These are phyloP conservation scores for Oscarella lobularis DNA, from an alignment of 37 sponge, comb jelly and placozoan species.

Conservation along the genomic window DNA sequence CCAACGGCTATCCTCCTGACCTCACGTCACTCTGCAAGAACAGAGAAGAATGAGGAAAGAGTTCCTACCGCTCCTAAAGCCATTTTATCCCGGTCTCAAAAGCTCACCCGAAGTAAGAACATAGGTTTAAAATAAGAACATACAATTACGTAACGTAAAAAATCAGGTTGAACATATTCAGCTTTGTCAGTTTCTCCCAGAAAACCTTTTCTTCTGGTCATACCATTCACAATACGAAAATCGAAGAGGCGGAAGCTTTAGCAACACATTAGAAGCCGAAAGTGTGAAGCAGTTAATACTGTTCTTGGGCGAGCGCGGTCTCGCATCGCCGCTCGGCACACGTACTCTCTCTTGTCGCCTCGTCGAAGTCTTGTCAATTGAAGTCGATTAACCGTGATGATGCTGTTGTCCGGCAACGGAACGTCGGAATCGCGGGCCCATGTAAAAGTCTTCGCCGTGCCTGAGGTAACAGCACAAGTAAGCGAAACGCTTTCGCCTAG, in stretches of 20 bases:
- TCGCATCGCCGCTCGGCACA: background rate
- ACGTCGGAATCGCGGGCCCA: no score
- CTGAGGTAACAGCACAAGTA: no score
- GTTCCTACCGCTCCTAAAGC: background rate
- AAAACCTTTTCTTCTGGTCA: background rate
- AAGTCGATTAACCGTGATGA: no score
- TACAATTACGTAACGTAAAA: background rate
- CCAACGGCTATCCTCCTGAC: slow-evolving; percentile 25
- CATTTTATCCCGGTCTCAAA: background rate
- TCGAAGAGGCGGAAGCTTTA: no score
- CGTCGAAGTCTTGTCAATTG: no score
- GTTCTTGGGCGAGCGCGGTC: background rate
- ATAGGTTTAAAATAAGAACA: background rate
- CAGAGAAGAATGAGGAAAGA: slow-evolving; percentile 92
- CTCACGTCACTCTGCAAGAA: slow-evolving; percentile 24
- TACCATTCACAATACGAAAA: background rate
- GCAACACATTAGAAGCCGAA: background rate
- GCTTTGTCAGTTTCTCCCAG: background rate
- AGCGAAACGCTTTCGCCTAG: no score
- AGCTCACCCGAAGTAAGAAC: background rate
- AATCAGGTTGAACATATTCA: background rate
- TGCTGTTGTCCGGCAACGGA: no score
- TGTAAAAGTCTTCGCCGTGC: no score
- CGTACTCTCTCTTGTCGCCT: background rate
- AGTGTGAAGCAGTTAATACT: background rate